Evolutionary conservation across 2,888 invertebrate genomes (phyloP).

Genomic region (Pantelozetes paolii): DNA sequence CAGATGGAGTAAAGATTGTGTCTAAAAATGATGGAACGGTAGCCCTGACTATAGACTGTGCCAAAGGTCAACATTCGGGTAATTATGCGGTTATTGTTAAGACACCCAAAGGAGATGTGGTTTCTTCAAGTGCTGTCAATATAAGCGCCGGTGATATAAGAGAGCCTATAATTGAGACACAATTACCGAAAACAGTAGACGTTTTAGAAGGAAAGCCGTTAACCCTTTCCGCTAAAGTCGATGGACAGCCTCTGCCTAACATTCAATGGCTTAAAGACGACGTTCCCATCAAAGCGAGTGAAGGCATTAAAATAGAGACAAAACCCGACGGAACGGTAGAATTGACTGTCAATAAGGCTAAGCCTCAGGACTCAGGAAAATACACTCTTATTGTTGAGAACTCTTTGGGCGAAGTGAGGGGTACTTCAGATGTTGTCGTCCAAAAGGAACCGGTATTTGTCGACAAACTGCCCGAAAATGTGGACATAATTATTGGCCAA

Average conservation of each 20-base stretch:
- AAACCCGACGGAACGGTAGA: slow-evolving; percentile 70
- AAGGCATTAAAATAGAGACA: slow-evolving; percentile 50
- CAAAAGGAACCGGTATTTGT: slow-evolving; percentile 55
- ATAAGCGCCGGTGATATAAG: background rate
- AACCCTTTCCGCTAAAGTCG: slow-evolving; percentile 56
- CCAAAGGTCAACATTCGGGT: slow-evolving; percentile 70
- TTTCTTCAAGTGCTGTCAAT: slow-evolving; percentile 37
- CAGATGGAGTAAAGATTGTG: too few relatives aligned
- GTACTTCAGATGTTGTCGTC: slow-evolving; percentile 8
- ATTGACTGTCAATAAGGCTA: slow-evolving; percentile 58
- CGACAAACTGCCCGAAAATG: slow-evolving; percentile 58
- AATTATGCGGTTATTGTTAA: slow-evolving; percentile 63
- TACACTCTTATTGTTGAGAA: slow-evolving; percentile 62
- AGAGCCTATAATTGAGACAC: background rate
- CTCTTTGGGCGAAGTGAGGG: slow-evolving; percentile 25
- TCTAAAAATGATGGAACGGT: too few relatives aligned
- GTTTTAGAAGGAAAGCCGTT: slow-evolving; percentile 38
- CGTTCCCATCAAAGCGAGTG: background rate
- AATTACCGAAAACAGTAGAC: slow-evolving; percentile 16
- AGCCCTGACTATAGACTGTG: too few relatives aligned
- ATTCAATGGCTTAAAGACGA: slow-evolving; percentile 38
- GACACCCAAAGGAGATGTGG: slow-evolving; percentile 47
- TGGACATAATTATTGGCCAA: slow-evolving; percentile 58
- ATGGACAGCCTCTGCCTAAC: slow-evolving; percentile 6
- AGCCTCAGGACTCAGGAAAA: slow-evolving; percentile 71